Conservation (phyloP, 2,797 vertebrate genomes). For the Holocentrus rufus region DNA sequence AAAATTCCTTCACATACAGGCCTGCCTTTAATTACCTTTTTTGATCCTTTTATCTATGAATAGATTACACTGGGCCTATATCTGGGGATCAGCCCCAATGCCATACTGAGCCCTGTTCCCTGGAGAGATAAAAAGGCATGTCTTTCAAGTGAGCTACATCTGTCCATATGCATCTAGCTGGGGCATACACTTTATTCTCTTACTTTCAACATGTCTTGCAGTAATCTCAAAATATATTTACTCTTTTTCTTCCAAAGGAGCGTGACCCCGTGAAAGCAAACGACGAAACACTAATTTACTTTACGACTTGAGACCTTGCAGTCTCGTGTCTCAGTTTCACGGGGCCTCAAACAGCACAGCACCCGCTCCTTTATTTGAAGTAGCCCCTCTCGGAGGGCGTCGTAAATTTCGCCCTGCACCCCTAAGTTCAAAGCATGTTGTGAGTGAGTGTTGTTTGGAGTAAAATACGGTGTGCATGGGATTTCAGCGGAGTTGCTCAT, state of each 20-base stretch:
- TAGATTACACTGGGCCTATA: not conserved
- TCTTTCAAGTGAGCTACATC: not conserved
- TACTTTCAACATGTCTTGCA: not conserved
- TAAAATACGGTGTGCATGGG: conserved; percentile 24
- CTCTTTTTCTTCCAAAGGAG: conserved; percentile 9
- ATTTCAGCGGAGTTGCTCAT: conserved; percentile 49
- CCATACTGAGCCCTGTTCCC: not conserved
- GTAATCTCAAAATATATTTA: conserved; percentile 5
- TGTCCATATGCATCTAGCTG: not conserved
- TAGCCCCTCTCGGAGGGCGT: conserved; percentile 4
- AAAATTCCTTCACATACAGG: conserved; percentile 25
- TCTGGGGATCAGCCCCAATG: conserved; percentile 4
- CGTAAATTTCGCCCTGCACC: conserved; percentile 49
- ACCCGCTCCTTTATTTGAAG: conserved; percentile 37
- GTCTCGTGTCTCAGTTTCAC: conserved; percentile 31
- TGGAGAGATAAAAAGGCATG: conserved; percentile 11
- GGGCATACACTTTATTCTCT: not conserved
- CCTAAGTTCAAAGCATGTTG: conserved; percentile 46
- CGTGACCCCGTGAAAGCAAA: conserved; percentile 31
- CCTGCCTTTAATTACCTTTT: conserved; percentile 35
- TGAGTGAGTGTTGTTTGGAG: conserved; percentile 18
- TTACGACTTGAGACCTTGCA: conserved; percentile 24
- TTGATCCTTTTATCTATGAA: conserved; percentile 25
- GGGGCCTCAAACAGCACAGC: not conserved
- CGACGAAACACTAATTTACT: conserved; percentile 8